These are phyloP conservation scores for Xestia c-nigrum DNA, from an alignment of 2,888 invertebrate genomes.

Conservation along the genomic window DNA sequence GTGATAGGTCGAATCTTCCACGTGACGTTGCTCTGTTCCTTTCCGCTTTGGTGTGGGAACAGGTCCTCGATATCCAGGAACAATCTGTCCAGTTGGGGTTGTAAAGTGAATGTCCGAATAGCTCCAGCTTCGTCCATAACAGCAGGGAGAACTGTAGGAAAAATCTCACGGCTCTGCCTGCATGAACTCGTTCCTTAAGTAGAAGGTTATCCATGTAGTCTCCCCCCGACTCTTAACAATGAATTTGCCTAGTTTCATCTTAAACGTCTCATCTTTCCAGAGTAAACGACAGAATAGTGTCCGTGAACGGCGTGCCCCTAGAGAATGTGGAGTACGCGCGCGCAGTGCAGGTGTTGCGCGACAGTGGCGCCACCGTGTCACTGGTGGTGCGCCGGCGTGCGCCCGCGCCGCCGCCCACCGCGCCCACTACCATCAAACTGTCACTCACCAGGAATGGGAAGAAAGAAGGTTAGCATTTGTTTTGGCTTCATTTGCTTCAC, in stretches of 20 bases:
- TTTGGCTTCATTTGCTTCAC: background rate
- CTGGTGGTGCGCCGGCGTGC: slow-evolving; percentile 96
- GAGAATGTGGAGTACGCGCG: slow-evolving; percentile 99
- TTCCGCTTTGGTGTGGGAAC: background rate
- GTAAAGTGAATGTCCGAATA: background rate
- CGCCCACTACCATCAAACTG: slow-evolving; percentile 93
- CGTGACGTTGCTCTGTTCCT: background rate
- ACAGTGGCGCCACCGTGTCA: slow-evolving; percentile 97
- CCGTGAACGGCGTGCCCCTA: slow-evolving; percentile 98
- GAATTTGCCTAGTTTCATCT: background rate
- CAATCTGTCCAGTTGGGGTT: background rate
- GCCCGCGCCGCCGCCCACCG: slow-evolving; percentile 88
- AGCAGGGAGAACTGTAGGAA: background rate
- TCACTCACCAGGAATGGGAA: slow-evolving; percentile 97
- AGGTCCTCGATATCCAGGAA: background rate
- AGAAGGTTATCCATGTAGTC: background rate
- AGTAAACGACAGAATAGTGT: slow-evolving; percentile 99
- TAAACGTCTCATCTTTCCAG: slow-evolving; percentile 87
- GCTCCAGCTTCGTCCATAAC: background rate
- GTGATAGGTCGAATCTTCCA: background rate
- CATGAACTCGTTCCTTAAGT: background rate
- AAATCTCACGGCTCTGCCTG: background rate
- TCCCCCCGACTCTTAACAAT: background rate
- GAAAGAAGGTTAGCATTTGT: slow-evolving; percentile 94
- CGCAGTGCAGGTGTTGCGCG: slow-evolving; percentile 97